A percentile compares a stretch with the other conserved stretches of the same genome.
Conservation (phyloP, 2,797 vertebrate genomes). For the Otolemur crassicaudatus region DNA sequence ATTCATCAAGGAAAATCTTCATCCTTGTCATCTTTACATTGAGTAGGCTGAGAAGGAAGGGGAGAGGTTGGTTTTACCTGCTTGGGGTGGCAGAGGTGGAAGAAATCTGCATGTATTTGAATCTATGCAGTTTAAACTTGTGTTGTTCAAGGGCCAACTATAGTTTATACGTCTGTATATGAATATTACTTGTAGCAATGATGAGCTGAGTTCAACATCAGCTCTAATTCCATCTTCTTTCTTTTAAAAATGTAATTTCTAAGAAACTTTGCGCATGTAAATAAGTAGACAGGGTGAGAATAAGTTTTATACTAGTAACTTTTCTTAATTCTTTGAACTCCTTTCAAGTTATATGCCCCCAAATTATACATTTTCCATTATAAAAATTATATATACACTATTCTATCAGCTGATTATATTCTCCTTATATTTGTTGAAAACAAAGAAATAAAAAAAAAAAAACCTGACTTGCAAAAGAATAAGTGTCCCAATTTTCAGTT, state of each 20-base stretch:
- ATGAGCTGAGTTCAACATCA: background rate
- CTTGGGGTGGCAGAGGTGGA: background rate
- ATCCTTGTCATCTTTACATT: background rate
- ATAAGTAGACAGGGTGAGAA: background rate
- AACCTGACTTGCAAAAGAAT: background rate
- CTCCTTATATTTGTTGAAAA: conserved; percentile 33
- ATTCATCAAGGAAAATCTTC: background rate
- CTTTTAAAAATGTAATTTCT: background rate
- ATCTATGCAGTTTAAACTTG: background rate
- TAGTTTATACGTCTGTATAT: background rate
- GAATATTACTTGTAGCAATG: background rate
- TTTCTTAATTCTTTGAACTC: background rate
- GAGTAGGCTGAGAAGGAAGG: background rate
- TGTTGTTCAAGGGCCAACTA: background rate
- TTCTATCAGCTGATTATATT: background rate
- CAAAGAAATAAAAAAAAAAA: background rate
- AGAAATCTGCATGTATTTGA: background rate
- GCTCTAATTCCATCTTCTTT: background rate
- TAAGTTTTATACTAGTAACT: background rate
- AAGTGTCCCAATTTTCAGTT: conserved; percentile 28
- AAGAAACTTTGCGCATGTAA: conserved; percentile 3
- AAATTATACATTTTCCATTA: background rate
- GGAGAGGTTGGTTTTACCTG: background rate
- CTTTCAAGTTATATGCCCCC: background rate
- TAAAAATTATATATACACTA: background rate